These are phyloP conservation scores for Anabacerthia variegaticeps DNA, from an alignment of 2,797 vertebrate genomes.

Conservation along the genomic window DNA sequence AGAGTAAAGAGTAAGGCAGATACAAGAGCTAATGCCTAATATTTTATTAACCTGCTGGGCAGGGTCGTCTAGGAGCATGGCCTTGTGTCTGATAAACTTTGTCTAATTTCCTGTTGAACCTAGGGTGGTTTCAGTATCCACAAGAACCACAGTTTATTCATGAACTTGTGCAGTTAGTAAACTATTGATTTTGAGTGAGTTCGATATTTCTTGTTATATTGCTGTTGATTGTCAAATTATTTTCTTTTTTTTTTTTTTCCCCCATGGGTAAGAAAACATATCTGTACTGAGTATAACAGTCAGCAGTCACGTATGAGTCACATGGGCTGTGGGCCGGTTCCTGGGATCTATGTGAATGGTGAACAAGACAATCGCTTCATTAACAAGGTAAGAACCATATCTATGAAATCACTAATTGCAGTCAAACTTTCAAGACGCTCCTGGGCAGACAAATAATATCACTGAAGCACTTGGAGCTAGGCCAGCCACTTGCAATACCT, in stretches of 20 bases:
- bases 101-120: neutral
- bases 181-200: neutral
- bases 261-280: rapidly evolving
- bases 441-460: neutral
- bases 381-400: neutral
- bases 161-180: neutral
- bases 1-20: neutral
- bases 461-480: neutral
- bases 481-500: neutral
- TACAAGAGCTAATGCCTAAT: neutral
- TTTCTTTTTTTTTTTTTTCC: neutral
- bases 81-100: neutral
- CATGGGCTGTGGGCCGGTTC: neutral
- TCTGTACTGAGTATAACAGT: neutral
- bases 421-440: neutral
- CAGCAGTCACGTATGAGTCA: neutral
- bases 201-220: neutral
- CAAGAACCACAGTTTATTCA: neutral
- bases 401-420: neutral
- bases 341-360: neutral
- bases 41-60: neutral
- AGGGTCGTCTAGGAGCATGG: neutral
- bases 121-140: neutral
- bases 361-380: neutral
- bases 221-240: neutral